Conservation (phyloP, 2,888 invertebrate genomes). For the Zhuqinia jingwanae region DNA sequence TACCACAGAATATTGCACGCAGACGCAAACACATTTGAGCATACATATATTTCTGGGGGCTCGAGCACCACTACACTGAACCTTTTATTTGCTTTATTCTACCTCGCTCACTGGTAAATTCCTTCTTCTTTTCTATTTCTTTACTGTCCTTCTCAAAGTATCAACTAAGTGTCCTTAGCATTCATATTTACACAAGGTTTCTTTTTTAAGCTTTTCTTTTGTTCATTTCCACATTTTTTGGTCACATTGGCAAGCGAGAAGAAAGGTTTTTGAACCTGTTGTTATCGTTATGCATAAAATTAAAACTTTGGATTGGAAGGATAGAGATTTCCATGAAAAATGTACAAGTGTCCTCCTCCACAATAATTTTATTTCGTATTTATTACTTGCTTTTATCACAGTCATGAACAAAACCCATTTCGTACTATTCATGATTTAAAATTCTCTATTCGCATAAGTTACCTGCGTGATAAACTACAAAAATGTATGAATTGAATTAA, state of each 20-base stretch:
- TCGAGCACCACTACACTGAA: too few species aligned
- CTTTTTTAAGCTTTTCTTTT: neutral
- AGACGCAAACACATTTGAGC: too few species aligned
- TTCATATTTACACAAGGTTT: slow-evolving; percentile 13
- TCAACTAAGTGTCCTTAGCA: slow-evolving; percentile 6
- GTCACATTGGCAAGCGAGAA: neutral
- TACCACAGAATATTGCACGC: too few species aligned
- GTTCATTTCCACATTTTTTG: slow-evolving; percentile 33
- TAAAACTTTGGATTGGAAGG: neutral
- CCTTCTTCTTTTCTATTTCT: too few species aligned
- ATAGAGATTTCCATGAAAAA: neutral
- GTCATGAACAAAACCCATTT: neutral
- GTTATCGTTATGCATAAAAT: neutral
- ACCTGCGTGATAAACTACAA: neutral
- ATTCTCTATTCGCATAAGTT: neutral
- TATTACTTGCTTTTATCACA: too few species aligned
- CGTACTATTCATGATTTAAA: neutral
- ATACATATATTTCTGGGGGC: too few species aligned
- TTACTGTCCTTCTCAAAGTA: too few species aligned
- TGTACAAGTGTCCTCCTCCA: neutral
- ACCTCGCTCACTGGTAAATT: too few species aligned
- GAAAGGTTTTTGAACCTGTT: slow-evolving; percentile 49
- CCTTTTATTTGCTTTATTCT: too few species aligned
- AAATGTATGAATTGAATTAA: neutral
- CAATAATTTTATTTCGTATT: too few species aligned